phyloP scores from a whole-genome alignment of 23 tunicate species.

The Diplosoma virens region DNA sequence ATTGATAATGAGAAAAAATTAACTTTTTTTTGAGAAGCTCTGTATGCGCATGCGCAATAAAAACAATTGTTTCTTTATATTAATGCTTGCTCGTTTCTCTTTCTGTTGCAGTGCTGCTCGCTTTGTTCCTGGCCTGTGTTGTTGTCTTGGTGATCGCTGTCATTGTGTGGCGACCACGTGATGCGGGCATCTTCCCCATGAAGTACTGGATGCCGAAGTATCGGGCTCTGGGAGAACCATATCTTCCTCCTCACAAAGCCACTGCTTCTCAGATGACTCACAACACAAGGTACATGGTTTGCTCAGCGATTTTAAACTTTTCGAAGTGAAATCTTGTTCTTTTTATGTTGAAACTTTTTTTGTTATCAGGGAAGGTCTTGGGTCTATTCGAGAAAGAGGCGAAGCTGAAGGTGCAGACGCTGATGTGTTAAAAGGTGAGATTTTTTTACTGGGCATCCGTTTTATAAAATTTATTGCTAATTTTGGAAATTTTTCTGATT shows the following conservation, averaged over 20 bases:
- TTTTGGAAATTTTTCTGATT: no score
- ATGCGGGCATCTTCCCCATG: slow-evolving; percentile 96
- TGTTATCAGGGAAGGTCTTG: slow-evolving; percentile 61
- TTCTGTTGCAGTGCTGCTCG: slow-evolving; percentile 49
- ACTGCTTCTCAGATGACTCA: neutral
- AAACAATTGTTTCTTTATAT: no score
- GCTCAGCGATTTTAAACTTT: neutral
- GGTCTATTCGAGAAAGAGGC: slow-evolving; percentile 74
- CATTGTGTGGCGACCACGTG: slow-evolving; percentile 89
- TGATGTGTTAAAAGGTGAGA: slow-evolving; percentile 49
- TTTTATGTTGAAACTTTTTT: neutral
- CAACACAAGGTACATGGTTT: slow-evolving; percentile 4
- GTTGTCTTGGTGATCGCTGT: slow-evolving; percentile 71
- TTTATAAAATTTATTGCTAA: no score
- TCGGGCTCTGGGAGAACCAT: slow-evolving; percentile 82
- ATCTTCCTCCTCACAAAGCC: slow-evolving; percentile 57
- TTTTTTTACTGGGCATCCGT: no score
- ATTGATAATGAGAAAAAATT: no score
- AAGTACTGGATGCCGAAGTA: slow-evolving; percentile 92
- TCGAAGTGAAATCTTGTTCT: neutral
- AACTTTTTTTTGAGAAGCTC: no score
- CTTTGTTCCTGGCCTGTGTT: slow-evolving; percentile 50
- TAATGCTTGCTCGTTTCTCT: no score
- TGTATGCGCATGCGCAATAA: no score
- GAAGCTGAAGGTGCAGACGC: slow-evolving; percentile 97